phyloP scores from a whole-genome alignment of 1,140 invertebrate species.

The Brachionus paranguensis region DNA sequence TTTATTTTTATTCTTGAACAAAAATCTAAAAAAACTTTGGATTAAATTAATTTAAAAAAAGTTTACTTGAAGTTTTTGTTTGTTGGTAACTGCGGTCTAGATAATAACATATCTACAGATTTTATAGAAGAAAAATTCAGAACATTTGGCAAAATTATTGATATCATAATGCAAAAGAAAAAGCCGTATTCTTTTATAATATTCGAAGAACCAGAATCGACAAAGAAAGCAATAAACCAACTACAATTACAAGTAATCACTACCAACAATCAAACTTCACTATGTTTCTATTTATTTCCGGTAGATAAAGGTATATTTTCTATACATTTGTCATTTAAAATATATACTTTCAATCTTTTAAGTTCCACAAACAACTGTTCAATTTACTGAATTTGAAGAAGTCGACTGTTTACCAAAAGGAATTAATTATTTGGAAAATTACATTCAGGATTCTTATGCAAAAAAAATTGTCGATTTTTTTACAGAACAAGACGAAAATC shows the following conservation, averaged over 20 bases:
- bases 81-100: constrained; percentile 28
- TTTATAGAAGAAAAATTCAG: constrained; percentile 19
- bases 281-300: constrained; percentile 28
- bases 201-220: neutral
- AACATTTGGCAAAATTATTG: constrained; percentile 14
- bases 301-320: neutral
- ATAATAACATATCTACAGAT: constrained; percentile 29
- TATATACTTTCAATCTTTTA: neutral
- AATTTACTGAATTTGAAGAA: neutral
- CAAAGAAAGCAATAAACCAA: neutral
- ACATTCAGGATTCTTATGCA: constrained; percentile 9
- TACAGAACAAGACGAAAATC: neutral
- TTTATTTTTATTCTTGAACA: too few relatives aligned
- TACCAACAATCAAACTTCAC: constrained; percentile 13
- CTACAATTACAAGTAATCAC: neutral
- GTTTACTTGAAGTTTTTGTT: constrained; percentile 27
- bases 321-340: neutral
- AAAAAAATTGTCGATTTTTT: constrained; percentile 10
- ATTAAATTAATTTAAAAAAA: too few relatives aligned
- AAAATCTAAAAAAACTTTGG: too few relatives aligned
- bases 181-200: constrained; percentile 20
- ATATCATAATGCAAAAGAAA: constrained; percentile 23
- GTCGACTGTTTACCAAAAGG: neutral
- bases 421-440: constrained; percentile 13
- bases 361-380: constrained; percentile 1